Percentiles rank a stretch among this genome's conserved stretches.
Evolutionary conservation across 1,140 invertebrate genomes (phyloP).

Genomic region (Camponotus pennsylvanicus): DNA sequence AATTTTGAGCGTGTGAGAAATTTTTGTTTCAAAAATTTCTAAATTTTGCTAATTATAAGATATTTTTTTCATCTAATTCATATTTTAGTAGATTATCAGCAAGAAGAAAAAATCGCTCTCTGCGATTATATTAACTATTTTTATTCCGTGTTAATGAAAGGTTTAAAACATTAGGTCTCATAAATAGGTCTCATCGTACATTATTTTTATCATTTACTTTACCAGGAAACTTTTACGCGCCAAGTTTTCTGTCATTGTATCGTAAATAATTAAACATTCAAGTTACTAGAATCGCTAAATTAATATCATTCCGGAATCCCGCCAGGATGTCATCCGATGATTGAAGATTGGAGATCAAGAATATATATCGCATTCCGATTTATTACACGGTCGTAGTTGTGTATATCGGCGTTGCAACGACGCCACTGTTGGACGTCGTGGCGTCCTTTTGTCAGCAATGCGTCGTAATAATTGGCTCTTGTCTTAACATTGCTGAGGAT

Average conservation of each 20-base stretch:
- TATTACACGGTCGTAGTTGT: constrained; percentile 77
- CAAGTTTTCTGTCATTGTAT: not conserved
- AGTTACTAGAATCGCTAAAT: not conserved
- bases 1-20: not conserved
- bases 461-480: constrained; percentile 72
- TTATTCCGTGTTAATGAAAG: not conserved
- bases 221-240: not conserved
- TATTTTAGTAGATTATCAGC: not conserved
- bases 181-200: not conserved
- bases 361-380: constrained; percentile 23
- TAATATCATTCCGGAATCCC: not conserved
- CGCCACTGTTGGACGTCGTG: constrained; percentile 70
- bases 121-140: not conserved
- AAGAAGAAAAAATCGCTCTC: not conserved
- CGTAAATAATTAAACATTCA: not conserved
- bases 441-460: constrained; percentile 82
- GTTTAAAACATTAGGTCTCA: not conserved
- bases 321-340: not conserved
- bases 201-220: constrained; percentile 14
- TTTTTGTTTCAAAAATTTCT: not conserved
- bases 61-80: not conserved
- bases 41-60: not conserved
- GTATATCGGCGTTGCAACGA: constrained; percentile 71
- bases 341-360: not conserved
- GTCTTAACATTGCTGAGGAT: constrained; percentile 88